phyloP scores from a whole-genome alignment of 2,797 vertebrate genomes.

The Apogon hyalosoma region DNA sequence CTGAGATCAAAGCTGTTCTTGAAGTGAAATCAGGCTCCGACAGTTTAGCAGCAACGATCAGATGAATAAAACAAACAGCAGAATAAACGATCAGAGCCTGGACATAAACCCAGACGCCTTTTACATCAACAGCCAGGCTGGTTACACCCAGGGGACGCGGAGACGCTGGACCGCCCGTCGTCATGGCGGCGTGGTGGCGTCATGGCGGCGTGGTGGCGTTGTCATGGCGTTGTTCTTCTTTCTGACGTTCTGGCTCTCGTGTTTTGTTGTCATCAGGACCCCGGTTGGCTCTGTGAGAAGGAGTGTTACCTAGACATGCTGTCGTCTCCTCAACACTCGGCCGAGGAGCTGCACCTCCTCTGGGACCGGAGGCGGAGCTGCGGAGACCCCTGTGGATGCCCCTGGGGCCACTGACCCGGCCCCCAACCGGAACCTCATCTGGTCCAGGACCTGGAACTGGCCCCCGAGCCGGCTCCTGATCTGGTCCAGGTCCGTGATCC shows the following conservation, averaged over 20 bases:
- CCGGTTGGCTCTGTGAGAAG: constrained; percentile 95
- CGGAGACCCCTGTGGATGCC: constrained; percentile 92
- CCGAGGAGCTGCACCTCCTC: constrained; percentile 87
- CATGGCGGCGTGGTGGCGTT: too few species aligned
- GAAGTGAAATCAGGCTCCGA: neutral
- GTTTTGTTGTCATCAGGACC: constrained; percentile 81
- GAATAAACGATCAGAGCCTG: too few species aligned
- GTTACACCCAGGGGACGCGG: too few species aligned
- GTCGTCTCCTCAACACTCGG: constrained; percentile 94
- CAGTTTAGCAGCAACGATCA: neutral
- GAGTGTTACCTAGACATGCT: constrained; percentile 93
- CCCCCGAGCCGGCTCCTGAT: too few species aligned
- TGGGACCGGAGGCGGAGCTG: constrained; percentile 90
- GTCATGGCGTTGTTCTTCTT: neutral
- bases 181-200: too few species aligned
- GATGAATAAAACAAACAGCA: neutral
- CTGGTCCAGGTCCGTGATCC: too few species aligned
- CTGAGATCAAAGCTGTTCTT: neutral
- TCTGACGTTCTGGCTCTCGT: too few species aligned
- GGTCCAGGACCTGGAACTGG: too few species aligned
- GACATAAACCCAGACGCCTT: too few species aligned
- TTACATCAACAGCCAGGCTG: too few species aligned
- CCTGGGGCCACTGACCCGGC: constrained; percentile 70
- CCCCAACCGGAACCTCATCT: neutral
- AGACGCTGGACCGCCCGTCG: too few species aligned